A percentile compares a stretch with the other conserved stretches of the same genome.
Conservation (phyloP, 2,113 vertebrate species). For the Pteropus alecto region DNA sequence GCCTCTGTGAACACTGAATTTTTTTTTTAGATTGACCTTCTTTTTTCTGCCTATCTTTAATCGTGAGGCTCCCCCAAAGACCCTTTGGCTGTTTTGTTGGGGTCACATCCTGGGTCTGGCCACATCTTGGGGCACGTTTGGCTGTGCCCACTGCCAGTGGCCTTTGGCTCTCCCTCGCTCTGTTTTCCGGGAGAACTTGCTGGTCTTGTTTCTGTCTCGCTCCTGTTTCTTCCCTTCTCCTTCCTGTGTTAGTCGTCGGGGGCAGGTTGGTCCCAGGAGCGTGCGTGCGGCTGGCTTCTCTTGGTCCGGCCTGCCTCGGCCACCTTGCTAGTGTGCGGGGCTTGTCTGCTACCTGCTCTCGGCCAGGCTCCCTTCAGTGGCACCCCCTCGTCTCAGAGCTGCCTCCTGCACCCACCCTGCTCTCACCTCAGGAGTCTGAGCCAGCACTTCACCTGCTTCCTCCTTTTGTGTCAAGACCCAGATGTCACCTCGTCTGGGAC, state of each 20-base stretch:
- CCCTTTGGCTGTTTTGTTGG: no score
- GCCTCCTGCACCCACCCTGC: neutral
- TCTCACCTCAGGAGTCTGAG: neutral
- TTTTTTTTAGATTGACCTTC: neutral
- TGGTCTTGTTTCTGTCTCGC: neutral
- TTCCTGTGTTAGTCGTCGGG: no score
- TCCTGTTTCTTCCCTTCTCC: neutral
- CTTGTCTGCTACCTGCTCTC: neutral
- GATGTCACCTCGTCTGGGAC: neutral
- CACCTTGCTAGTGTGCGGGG: no score
- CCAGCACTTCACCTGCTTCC: neutral
- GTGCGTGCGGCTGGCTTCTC: no score
- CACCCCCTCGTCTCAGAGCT: neutral
- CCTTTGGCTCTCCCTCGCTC: neutral
- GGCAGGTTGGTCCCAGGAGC: neutral
- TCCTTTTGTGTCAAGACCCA: neutral
- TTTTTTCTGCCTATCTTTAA: neutral
- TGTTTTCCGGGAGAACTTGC: neutral
- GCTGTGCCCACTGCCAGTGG: neutral
- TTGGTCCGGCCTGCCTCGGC: no score
- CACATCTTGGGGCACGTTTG: neutral
- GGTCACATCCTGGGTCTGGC: neutral
- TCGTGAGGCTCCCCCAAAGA: neutral
- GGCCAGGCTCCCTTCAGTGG: neutral
- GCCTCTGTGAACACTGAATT: neutral